phyloP scores from a whole-genome alignment of 1,140 invertebrate genomes.

The Centruroides vittatus region DNA sequence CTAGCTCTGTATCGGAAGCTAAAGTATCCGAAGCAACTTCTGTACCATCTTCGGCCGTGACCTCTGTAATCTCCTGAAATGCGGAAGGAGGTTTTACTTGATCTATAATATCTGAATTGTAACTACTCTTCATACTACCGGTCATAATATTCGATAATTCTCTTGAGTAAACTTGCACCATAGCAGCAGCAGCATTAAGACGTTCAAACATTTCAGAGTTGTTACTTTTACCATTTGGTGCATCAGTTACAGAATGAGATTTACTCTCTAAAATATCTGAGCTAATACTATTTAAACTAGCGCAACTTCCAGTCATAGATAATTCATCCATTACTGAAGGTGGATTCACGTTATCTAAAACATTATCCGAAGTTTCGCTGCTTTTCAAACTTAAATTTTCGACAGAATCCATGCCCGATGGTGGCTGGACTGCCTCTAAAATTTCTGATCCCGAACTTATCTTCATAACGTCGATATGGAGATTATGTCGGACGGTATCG shows the following conservation, averaged over 20 bases:
- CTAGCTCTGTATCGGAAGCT: conserved; percentile 36
- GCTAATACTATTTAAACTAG: conserved; percentile 64
- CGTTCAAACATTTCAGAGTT: conserved; percentile 21
- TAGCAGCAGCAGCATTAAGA: conserved; percentile 21
- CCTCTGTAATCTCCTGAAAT: conserved; percentile 43
- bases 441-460: background rate
- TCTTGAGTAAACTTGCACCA: conserved; percentile 22
- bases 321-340: conserved; percentile 47
- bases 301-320: conserved; percentile 25
- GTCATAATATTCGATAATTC: conserved; percentile 19
- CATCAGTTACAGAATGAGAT: conserved; percentile 14
- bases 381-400: conserved; percentile 42
- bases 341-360: conserved; percentile 58
- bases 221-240: conserved; percentile 6
- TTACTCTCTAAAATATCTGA: conserved; percentile 36
- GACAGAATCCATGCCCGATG: conserved; percentile 41
- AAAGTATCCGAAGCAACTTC: conserved; percentile 31
- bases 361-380: conserved; percentile 38
- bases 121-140: conserved; percentile 27
- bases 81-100: conserved; percentile 45
- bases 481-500: too few species aligned
- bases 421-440: background rate
- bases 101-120: conserved; percentile 38
- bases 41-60: conserved; percentile 41
- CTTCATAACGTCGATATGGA: background rate